Conservation (phyloP, 2,888 invertebrate genomes). For the Liposcelis brunnea region DNA sequence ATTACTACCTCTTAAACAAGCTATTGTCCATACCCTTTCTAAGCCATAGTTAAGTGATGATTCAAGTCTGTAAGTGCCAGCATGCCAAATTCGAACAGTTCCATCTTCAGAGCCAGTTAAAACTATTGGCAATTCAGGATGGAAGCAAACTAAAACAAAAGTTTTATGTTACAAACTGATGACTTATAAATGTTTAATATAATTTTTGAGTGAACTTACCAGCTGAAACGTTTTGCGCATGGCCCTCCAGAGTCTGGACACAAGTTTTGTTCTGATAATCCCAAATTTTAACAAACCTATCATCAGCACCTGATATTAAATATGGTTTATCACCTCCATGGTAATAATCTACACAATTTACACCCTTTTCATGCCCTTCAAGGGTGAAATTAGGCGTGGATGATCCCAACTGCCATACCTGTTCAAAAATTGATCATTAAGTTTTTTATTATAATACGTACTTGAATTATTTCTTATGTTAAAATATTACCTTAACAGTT, state of each 20-base stretch:
- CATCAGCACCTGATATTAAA: conserved; percentile 96
- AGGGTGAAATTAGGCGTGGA: conserved; percentile 94
- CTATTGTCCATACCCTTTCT: conserved; percentile 95
- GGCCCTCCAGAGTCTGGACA: conserved; percentile 94
- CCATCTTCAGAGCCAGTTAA: conserved; percentile 97
- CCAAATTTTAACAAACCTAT: conserved; percentile 96
- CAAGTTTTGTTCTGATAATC: conserved; percentile 99
- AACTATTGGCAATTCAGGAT: conserved; percentile 93
- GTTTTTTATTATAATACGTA: too few species aligned
- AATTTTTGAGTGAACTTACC: conserved; percentile 16
- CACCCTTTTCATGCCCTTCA: conserved; percentile 96
- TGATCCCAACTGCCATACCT: conserved; percentile 96
- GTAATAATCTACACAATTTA: conserved; percentile 98
- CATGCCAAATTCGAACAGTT: conserved; percentile 95
- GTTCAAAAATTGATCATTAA: too few species aligned
- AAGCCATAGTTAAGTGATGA: conserved; percentile 95
- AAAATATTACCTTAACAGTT: conserved; percentile 61
- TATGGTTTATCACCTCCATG: conserved; percentile 99
- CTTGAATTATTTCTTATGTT: not conserved
- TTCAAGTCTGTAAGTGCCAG: conserved; percentile 93
- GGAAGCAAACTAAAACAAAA: conserved; percentile 59
- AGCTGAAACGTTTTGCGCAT: conserved; percentile 88
- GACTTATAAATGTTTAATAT: not conserved
- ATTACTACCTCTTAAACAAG: conserved; percentile 82
- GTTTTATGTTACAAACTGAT: not conserved